Evolutionary conservation across 37 sponge, comb jelly and placozoan species (phyloP).

Genomic region (Chondrilla cf. caribensis): DNA sequence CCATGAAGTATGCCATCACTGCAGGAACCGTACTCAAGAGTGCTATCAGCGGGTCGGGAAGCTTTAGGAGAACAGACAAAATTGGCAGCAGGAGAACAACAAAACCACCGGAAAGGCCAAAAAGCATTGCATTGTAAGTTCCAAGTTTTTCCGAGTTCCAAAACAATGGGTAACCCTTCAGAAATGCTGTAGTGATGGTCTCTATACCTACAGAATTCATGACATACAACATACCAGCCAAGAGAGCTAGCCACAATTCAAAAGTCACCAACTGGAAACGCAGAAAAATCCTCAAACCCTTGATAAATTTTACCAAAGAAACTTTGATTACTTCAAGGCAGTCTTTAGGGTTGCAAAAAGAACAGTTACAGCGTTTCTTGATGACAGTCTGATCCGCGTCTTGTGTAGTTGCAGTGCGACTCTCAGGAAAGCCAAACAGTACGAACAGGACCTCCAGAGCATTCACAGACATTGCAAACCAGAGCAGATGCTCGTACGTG

Average conservation of each 20-base stretch:
- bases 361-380: background rate
- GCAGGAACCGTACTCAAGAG: conserved; percentile 27
- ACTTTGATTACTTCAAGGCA: background rate
- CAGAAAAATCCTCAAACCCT: conserved; percentile 46
- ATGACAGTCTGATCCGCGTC: too few relatives aligned
- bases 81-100: conserved; percentile 47
- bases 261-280: background rate
- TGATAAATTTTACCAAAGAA: background rate
- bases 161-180: conserved; percentile 31
- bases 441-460: conserved; percentile 19
- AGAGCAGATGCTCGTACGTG: conserved; percentile 14
- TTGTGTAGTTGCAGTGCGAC: background rate
- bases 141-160: conserved; percentile 45
- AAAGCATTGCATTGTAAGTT: background rate
- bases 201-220: conserved; percentile 12
- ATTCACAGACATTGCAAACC: conserved; percentile 4
- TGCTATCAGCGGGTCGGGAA: conserved; percentile 51
- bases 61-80: conserved; percentile 17
- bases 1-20: conserved; percentile 19
- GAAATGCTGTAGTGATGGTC: conserved; percentile 23
- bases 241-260: conserved; percentile 29
- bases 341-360: background rate
- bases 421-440: conserved; percentile 43
- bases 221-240: background rate
- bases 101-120: conserved; percentile 15